Evolutionary conservation across 2,888 invertebrate species (phyloP).

Genomic region (Leucoma salicis): DNA sequence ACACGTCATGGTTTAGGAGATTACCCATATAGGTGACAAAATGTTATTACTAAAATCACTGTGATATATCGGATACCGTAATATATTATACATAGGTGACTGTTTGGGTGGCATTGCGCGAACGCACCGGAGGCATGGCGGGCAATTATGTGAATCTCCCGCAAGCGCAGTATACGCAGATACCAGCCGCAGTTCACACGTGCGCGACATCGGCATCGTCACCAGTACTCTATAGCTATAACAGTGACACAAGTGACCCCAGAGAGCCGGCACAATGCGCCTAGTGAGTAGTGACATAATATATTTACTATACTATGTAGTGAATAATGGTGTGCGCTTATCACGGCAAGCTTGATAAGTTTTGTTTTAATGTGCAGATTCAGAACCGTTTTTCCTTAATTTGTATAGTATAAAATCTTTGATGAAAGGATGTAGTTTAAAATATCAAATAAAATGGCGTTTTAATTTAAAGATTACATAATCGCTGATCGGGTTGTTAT

Average conservation of each 20-base stretch:
- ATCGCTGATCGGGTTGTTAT: too few species aligned
- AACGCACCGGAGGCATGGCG: conserved; percentile 24
- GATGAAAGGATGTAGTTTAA: too few species aligned
- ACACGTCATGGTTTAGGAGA: too few species aligned
- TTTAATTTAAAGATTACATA: too few species aligned
- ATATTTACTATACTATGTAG: conserved; percentile 18
- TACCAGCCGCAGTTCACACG: conserved; percentile 49
- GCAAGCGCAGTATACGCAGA: conserved; percentile 52
- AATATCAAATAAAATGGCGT: too few species aligned
- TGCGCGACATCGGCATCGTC: conserved; percentile 32
- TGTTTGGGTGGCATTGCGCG: conserved; percentile 44
- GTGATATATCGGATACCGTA: conserved; percentile 22
- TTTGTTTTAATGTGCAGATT: too few species aligned
- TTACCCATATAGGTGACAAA: too few species aligned
- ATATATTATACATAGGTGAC: conserved; percentile 41
- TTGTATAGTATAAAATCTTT: too few species aligned
- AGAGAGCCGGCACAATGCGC: conserved; percentile 61
- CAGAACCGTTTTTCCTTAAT: too few species aligned
- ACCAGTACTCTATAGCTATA: conserved; percentile 29
- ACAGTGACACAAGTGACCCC: conserved; percentile 38
- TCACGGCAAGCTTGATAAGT: conserved; percentile 10
- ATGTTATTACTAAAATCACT: conserved; percentile 22
- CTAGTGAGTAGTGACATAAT: conserved; percentile 65
- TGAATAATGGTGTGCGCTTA: conserved; percentile 18
- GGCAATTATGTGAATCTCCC: conserved; percentile 41